phyloP scores from a whole-genome alignment of 2,888 invertebrate genomes.

The Platerodrilus igneus region DNA sequence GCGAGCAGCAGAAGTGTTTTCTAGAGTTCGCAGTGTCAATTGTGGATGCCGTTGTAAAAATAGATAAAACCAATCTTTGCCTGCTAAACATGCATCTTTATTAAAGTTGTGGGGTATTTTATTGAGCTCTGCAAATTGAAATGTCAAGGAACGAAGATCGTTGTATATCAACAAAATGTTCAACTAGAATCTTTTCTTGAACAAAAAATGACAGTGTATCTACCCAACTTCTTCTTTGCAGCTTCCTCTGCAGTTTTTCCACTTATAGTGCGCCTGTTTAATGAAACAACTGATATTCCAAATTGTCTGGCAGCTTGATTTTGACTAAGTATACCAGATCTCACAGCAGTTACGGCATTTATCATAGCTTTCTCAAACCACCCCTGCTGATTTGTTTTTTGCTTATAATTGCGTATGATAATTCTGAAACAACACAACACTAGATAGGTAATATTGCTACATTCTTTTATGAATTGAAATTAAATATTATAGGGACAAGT shows the following conservation, averaged over 20 bases:
- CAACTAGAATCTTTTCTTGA: no score
- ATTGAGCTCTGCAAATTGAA: conserved; percentile 17
- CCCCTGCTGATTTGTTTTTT: background rate
- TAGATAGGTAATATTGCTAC: background rate
- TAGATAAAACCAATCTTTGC: conserved; percentile 17
- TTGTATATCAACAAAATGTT: no score
- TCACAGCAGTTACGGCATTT: conserved; percentile 6
- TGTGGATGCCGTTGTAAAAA: conserved; percentile 23
- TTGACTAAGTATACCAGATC: conserved; percentile 8
- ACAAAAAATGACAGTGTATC: no score
- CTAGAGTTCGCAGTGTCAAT: conserved; percentile 22
- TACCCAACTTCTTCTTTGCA: no score
- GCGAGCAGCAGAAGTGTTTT: conserved; percentile 23
- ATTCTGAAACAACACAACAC: conserved; percentile 5
- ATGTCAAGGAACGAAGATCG: conserved; percentile 15
- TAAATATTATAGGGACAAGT: conserved; percentile 4
- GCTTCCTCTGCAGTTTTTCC: conserved; percentile 3
- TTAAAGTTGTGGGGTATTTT: conserved; percentile 17
- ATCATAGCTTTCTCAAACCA: conserved; percentile 7
- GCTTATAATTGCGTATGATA: conserved; percentile 5
- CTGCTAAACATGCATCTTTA: conserved; percentile 16
- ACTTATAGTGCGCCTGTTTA: conserved; percentile 4
- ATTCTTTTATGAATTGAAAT: conserved; percentile 3
- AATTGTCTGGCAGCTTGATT: conserved; percentile 9
- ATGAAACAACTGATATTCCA: conserved; percentile 9